phyloP scores from a whole-genome alignment of 2,888 invertebrate genomes.

The Ochropacha duplaris region DNA sequence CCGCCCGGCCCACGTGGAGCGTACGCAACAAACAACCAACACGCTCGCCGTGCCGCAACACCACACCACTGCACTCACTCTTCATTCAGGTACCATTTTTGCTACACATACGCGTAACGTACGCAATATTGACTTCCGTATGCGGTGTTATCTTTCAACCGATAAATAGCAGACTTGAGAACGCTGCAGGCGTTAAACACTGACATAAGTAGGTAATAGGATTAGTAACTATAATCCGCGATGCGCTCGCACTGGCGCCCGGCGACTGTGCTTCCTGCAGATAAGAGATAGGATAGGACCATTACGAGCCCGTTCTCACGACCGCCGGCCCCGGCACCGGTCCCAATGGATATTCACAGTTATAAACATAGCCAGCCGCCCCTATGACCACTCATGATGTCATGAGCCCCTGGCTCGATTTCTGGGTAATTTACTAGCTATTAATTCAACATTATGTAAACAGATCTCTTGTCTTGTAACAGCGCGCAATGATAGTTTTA shows the following conservation, averaged over 20 bases:
- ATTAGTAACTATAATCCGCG: slow-evolving; percentile 63
- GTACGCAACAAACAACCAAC: slow-evolving; percentile 54
- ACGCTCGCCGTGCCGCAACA: slow-evolving; percentile 40
- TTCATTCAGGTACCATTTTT: slow-evolving; percentile 64
- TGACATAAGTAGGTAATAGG: slow-evolving; percentile 51
- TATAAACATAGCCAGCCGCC: background rate
- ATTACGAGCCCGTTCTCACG: slow-evolving; percentile 58
- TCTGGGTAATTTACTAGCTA: slow-evolving; percentile 25
- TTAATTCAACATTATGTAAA: slow-evolving; percentile 46
- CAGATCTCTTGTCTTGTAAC: slow-evolving; percentile 52
- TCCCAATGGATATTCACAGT: slow-evolving; percentile 11
- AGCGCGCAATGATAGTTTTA: slow-evolving; percentile 20
- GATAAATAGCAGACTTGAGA: slow-evolving; percentile 11
- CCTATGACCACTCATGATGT: background rate
- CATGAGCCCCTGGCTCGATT: slow-evolving; percentile 12
- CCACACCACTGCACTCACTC: slow-evolving; percentile 39
- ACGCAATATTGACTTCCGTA: slow-evolving; percentile 21
- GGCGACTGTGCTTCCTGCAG: slow-evolving; percentile 71
- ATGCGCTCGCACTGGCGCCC: slow-evolving; percentile 63
- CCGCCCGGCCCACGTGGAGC: slow-evolving; percentile 64
- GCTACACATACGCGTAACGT: slow-evolving; percentile 34
- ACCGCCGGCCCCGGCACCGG: slow-evolving; percentile 31
- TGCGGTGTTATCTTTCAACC: slow-evolving; percentile 8
- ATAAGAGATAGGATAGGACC: slow-evolving; percentile 62
- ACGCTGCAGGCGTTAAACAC: slow-evolving; percentile 18